Percentiles rank a stretch among this genome's conserved stretches.
Conservation (phyloP, 2,797 vertebrate species). For the Phoeniculus purpureus region DNA sequence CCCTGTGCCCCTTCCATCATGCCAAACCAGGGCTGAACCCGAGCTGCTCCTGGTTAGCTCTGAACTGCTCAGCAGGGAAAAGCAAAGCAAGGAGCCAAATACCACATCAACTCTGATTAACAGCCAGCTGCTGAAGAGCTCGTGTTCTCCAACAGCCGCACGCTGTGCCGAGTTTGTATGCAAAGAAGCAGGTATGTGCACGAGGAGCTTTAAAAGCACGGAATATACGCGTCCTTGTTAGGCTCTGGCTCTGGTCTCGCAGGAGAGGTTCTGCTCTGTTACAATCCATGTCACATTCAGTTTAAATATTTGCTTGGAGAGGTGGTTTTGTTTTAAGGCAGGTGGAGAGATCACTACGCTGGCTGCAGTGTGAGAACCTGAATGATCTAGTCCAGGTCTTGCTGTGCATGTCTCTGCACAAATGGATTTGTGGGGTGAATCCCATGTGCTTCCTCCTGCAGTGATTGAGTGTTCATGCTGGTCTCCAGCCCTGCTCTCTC, state of each 20-base stretch:
- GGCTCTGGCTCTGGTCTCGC: background rate
- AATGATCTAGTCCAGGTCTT: background rate
- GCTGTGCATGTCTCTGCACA: background rate
- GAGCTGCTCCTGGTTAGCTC: background rate
- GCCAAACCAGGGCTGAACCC: background rate
- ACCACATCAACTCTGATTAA: background rate
- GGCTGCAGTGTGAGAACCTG: background rate
- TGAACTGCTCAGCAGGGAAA: background rate
- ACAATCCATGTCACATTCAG: background rate
- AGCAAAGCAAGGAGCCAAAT: background rate
- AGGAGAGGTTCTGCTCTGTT: background rate
- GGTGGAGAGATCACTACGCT: background rate
- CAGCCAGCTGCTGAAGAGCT: background rate
- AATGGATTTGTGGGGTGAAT: background rate
- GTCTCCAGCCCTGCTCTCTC: background rate
- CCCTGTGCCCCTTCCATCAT: background rate
- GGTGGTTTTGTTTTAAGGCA: background rate
- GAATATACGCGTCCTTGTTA: background rate
- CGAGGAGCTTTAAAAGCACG: background rate
- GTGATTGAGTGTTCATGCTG: background rate
- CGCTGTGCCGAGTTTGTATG: background rate
- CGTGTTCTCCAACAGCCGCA: background rate
- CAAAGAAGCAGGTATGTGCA: background rate
- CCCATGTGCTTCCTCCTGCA: background rate
- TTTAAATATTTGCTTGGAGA: slow-evolving; percentile 4